Conservation (phyloP, 2,797 vertebrate species). For the Odontamblyopus lacepedii region DNA sequence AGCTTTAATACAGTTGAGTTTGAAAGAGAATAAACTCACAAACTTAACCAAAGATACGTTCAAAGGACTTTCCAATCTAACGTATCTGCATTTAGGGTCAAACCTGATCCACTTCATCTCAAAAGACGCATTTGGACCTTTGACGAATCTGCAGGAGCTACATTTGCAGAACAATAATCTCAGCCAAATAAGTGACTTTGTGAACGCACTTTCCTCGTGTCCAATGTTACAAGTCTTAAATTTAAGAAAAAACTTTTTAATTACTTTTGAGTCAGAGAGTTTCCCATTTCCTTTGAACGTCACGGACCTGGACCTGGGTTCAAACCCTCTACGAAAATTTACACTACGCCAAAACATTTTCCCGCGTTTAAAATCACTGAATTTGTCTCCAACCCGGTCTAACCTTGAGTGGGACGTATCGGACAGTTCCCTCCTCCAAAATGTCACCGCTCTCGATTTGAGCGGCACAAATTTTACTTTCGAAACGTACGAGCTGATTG, state of each 20-base stretch:
- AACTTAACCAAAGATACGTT: not conserved
- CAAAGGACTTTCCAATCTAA: not conserved
- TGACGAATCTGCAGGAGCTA: not conserved
- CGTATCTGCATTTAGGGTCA: not conserved
- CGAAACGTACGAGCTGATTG: not conserved
- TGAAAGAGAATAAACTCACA: not conserved
- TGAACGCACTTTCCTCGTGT: not conserved
- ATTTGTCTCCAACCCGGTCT: not conserved
- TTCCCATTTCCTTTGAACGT: not conserved
- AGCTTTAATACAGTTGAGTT: not conserved
- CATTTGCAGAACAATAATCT: not conserved
- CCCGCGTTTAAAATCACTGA: not conserved
- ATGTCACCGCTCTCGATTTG: not conserved
- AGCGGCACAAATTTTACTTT: not conserved
- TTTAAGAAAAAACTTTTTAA: not conserved
- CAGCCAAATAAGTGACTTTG: not conserved
- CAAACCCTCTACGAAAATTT: not conserved
- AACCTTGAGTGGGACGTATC: conserved; percentile 1
- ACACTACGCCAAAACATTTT: not conserved
- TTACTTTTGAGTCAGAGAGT: not conserved
- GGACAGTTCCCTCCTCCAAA: not conserved
- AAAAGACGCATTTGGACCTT: not conserved
- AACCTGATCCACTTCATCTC: not conserved
- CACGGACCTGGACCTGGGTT: not conserved
- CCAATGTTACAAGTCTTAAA: not conserved